Conservation (phyloP, 2,888 invertebrate species). For the Papilio demoleus region DNA sequence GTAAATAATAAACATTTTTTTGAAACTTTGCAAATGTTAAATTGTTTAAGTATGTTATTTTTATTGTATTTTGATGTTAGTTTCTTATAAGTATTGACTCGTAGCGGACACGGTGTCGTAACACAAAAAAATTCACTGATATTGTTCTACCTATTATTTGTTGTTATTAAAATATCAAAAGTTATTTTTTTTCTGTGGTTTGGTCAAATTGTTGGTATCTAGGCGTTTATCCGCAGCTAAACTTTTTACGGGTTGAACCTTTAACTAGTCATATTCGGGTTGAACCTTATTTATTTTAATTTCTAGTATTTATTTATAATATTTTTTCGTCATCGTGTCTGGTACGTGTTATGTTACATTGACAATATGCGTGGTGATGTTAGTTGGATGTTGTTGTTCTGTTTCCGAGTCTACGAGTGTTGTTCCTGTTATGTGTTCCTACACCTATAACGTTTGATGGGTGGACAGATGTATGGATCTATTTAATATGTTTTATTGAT, state of each 20-base stretch:
- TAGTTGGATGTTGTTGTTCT: constrained; percentile 70
- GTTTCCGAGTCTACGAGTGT: constrained; percentile 71
- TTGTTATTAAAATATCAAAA: too few species aligned
- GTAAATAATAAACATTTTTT: background rate
- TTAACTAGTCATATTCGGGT: too few species aligned
- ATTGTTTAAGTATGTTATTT: constrained; percentile 36
- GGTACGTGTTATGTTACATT: constrained; percentile 59
- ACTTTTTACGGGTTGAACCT: too few species aligned
- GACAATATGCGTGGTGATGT: constrained; percentile 72
- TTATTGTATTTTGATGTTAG: constrained; percentile 57
- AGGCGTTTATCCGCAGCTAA: too few species aligned
- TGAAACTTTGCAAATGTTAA: constrained; percentile 10
- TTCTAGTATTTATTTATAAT: background rate
- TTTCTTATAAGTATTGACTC: constrained; percentile 54
- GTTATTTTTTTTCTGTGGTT: too few species aligned
- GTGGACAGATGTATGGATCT: constrained; percentile 49
- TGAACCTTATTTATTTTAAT: too few species aligned
- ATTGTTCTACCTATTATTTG: too few species aligned
- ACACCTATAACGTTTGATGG: constrained; percentile 51
- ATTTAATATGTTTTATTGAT: background rate
- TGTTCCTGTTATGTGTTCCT: constrained; percentile 59
- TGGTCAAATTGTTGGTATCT: too few species aligned
- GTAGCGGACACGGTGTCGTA: constrained; percentile 50
- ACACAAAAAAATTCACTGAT: too few species aligned
- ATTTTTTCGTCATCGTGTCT: constrained; percentile 47